Evolutionary conservation across 2,113 vertebrate species (phyloP).

Genomic region (Alouatta palliata): DNA sequence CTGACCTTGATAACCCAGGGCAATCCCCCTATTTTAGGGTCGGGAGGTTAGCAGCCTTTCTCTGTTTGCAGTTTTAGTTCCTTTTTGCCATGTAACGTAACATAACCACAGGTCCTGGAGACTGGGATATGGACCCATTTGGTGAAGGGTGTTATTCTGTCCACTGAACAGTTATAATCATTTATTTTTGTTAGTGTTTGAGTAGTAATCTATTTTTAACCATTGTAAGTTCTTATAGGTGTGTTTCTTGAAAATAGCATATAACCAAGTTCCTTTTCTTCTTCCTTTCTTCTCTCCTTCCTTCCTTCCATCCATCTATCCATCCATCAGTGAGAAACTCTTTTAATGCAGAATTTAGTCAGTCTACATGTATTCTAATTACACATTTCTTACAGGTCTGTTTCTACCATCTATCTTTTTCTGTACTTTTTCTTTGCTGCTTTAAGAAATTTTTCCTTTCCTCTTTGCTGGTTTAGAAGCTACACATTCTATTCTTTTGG

Average conservation of each 20-base stretch:
- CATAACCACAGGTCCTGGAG: not conserved
- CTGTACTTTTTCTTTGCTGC: slow-evolving; percentile 37
- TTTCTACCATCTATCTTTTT: slow-evolving; percentile 38
- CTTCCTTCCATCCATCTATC: not conserved
- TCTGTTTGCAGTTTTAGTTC: not conserved
- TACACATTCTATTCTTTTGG: not conserved
- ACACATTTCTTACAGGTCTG: slow-evolving; percentile 56
- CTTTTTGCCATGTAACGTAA: not conserved
- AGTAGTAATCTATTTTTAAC: not conserved
- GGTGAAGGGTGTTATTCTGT: not conserved
- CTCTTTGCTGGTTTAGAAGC: not conserved
- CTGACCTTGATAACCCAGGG: not conserved
- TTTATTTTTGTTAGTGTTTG: not conserved
- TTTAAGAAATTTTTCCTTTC: slow-evolving; percentile 25
- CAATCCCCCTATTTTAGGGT: not conserved
- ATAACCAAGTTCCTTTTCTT: not conserved
- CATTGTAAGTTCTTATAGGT: not conserved
- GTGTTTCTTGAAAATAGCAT: not conserved
- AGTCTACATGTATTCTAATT: not conserved
- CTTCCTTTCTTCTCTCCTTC: too few relatives aligned
- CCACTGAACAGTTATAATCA: not conserved
- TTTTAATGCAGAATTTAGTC: not conserved
- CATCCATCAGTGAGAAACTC: not conserved
- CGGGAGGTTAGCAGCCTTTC: not conserved
- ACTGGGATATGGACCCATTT: not conserved